Base-by-base conservation (phyloP, 2,888 invertebrate species). In the Uropetala carovei region DNA sequence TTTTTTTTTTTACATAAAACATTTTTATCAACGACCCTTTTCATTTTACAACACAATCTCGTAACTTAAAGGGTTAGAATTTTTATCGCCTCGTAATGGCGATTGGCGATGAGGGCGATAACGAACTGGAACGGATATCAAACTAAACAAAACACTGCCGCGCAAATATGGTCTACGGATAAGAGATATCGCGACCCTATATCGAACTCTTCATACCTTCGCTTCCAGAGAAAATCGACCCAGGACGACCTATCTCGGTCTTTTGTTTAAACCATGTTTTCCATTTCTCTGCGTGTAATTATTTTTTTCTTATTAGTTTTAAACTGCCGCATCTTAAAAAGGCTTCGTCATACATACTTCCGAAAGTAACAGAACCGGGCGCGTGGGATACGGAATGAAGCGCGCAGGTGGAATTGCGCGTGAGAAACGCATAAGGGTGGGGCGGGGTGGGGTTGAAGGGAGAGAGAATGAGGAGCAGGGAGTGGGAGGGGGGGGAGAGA, bases 1-100 rank as follows among this genome's bases (percentile, higher is more conserved):
- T 75, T 75, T 75, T 22, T 13, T 75, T 27, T 27, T 22, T 7
- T 27, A 27, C 9, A 27, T 11, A 75, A 22, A 22, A 75, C 75
- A 27, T 75, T 75, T n/a, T 75, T 75, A 75, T 75, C 75, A 75
- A 27, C 22, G 22, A 22, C 22, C 27, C 27, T n/a, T 75, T 75
- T 75, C 75, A 75, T 22, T 75, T 75, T 75, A 75, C 75, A 27
- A 75, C 75, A 13, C 75, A 75, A 75, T 18, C 75, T 22, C 75
- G 22, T 27, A 75, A 75, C 22, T 75, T 75, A 75, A 75, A 27
- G 75, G 27, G 75, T 1, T 27, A 22, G 27, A 3, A 75, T 75
- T 75, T 75, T 75, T 75, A 75, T 75, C 22, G 75, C 75, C 22
- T 75, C 75, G 22, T 22, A 75, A 75, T 27, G 22, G 75, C 22